Evolutionary conservation across 2,888 invertebrate genomes (phyloP).

Genomic region (Agonopterix subpropinquella): DNA sequence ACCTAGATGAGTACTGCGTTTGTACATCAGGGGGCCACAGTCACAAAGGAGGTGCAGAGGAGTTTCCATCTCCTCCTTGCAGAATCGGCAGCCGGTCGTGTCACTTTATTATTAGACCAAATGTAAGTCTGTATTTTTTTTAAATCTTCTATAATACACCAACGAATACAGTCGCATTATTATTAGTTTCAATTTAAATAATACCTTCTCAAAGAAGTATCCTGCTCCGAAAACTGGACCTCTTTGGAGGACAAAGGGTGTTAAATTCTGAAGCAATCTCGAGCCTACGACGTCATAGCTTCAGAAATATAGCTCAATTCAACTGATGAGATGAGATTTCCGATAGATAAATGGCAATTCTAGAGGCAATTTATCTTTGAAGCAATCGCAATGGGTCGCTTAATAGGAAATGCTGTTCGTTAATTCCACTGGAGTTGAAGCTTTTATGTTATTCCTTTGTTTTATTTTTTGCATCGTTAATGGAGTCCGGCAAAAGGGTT

Average conservation of each 20-base stretch:
- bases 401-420: constrained; percentile 6
- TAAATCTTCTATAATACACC: no score
- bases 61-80: no score
- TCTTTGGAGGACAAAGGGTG: no score
- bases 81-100: no score
- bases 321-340: constrained; percentile 18
- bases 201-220: no score
- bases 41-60: no score
- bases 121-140: no score
- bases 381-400: constrained; percentile 13
- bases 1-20: no score
- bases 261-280: not conserved
- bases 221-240: not conserved
- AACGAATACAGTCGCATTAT: no score
- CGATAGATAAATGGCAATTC: constrained; percentile 28
- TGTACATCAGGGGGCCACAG: no score
- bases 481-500: not conserved
- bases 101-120: no score
- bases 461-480: constrained; percentile 4
- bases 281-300: constrained; percentile 17
- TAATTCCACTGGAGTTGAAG: not conserved
- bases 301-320: constrained; percentile 25
- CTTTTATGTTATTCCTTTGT: not conserved
- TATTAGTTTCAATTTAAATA: no score
- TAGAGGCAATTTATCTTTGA: constrained; percentile 26